Conservation (phyloP, 1,140 invertebrate genomes). For the Laodelphax striatellus region DNA sequence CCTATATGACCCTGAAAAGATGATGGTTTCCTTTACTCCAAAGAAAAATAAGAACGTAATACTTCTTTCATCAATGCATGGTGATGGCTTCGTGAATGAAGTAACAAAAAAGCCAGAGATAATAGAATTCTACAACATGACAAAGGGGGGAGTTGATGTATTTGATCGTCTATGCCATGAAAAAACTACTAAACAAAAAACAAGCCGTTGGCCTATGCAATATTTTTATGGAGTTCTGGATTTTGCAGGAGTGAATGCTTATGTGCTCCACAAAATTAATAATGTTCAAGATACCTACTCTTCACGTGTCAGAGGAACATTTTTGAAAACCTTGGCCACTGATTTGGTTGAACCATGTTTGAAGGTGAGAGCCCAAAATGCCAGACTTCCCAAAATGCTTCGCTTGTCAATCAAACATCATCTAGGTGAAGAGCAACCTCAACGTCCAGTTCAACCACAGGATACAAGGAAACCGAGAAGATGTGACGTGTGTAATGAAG, state of each 20-base stretch:
- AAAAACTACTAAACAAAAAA: conserved; percentile 14
- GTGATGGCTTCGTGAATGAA: too few species aligned
- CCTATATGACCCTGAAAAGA: too few species aligned
- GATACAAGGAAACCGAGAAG: too few species aligned
- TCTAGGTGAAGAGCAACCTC: too few species aligned
- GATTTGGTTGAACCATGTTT: not conserved
- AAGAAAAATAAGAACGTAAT: too few species aligned
- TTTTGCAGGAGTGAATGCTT: conserved; percentile 17
- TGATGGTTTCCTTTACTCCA: too few species aligned
- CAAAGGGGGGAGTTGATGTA: not conserved
- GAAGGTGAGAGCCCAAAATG: conserved; percentile 1
- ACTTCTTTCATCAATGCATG: too few species aligned
- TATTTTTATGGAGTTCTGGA: conserved; percentile 23
- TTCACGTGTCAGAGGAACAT: too few species aligned
- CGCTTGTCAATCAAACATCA: too few species aligned
- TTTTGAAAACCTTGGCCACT: too few species aligned
- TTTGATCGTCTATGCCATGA: not conserved
- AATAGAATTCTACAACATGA: not conserved
- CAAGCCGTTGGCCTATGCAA: conserved; percentile 24
- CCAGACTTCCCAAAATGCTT: conserved; percentile 7
- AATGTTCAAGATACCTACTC: not conserved
- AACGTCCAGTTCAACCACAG: too few species aligned
- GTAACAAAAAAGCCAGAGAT: too few species aligned
- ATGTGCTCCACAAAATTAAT: conserved; percentile 19
- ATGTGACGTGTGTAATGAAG: not conserved